These are phyloP conservation scores for Schizopygopsis pylzovi DNA, from an alignment of 2,797 vertebrate species.

Conservation along the genomic window DNA sequence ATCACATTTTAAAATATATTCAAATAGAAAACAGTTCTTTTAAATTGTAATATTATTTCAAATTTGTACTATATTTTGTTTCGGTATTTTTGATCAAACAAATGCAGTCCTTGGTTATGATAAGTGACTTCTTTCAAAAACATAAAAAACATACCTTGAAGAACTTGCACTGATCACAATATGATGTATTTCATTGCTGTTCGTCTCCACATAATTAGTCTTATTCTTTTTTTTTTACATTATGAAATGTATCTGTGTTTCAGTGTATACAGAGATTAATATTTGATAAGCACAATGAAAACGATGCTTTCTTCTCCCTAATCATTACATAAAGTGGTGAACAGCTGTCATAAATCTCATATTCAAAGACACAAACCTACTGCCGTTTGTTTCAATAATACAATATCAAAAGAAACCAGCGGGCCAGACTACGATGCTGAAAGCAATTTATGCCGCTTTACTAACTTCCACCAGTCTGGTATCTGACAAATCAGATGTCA, in stretches of 20 bases:
- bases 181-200: background rate
- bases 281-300: background rate
- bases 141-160: too few relatives aligned
- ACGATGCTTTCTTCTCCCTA: background rate
- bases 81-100: background rate
- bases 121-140: background rate
- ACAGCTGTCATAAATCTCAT: background rate
- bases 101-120: background rate
- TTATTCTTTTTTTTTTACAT: background rate
- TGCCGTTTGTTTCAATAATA: background rate
- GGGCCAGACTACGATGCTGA: background rate
- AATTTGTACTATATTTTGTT: background rate
- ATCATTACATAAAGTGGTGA: background rate
- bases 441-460: constrained; percentile 16
- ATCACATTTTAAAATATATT: background rate
- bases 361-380: background rate
- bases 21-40: background rate
- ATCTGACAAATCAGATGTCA: constrained; percentile 6
- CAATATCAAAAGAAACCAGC: background rate
- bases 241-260: background rate
- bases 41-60: background rate
- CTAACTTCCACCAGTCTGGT: background rate
- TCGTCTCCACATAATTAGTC: background rate
- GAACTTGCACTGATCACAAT: background rate
- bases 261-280: background rate